Base-by-base conservation (phyloP, 2,113 vertebrate species). In the Phrynosoma platyrhinos region DNA sequence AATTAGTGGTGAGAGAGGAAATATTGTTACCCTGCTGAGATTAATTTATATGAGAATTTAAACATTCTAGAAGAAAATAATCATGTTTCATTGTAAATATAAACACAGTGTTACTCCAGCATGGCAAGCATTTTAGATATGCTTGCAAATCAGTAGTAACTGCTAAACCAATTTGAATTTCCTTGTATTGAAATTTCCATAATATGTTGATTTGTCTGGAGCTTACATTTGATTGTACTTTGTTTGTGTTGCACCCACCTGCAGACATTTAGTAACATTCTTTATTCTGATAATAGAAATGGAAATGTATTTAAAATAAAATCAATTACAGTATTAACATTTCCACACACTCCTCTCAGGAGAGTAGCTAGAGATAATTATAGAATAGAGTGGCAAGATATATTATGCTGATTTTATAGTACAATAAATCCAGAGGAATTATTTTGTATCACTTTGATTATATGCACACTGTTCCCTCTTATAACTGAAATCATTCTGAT, bases 41-140 rank as follows among this genome's bases (percentile, higher is more conserved):
- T 95, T 93, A 90, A 91, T 95, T 94, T 94, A 91, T 94, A 87
- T 94, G 93, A 94, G 94, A 93, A 95, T 94, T 93, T 90, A 94
- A 96, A 94, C 92, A 87, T 88, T 91, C 92, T 90, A 91, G 91
- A 88, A 92, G 90, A 91, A 91, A 8, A 93, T 92, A 91, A 91
- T 92, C 76, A 88, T 91, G 92, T 89, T 89, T 83, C 77, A 86
- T 93, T 92, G 90, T 94, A 88, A 94, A 86, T 82, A 90, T 86
- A 90, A 90, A 85, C 1, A 77, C 88, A 88, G 84, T 87, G 79
- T 78, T 80, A 77, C 18, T 87, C 21, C 88, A 83, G 74, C 81
- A 32, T 40, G 82, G 66, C 18, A 84, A 36, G 18, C 52, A 32
- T 40, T 69, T 55, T 76, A 86, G 32, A 58, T 14, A 85, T 30